Conservation (phyloP, 2,113 vertebrate genomes). For the Trogon surrucura region DNA sequence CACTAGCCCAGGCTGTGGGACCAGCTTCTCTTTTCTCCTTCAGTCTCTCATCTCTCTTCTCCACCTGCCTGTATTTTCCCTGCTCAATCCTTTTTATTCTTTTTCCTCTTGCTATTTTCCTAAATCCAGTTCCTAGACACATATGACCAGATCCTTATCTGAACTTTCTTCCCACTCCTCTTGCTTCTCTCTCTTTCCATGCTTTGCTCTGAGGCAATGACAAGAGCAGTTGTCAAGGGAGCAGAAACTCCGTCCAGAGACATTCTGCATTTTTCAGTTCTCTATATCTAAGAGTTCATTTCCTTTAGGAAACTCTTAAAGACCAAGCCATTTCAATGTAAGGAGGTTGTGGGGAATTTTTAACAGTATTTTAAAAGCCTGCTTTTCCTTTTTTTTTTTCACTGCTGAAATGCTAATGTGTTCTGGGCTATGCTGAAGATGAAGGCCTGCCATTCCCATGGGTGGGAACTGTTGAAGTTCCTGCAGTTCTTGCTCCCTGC, state of each 20-base stretch:
- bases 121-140: background rate
- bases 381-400: background rate
- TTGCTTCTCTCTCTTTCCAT: background rate
- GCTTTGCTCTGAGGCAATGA: background rate
- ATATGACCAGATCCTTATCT: background rate
- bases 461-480: background rate
- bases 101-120: background rate
- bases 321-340: background rate
- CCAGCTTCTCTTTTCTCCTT: background rate
- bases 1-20: background rate
- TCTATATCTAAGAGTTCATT: background rate
- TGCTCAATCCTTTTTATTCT: background rate
- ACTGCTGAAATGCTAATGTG: slow-evolving; percentile 28
- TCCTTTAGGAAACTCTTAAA: background rate
- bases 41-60: background rate
- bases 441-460: background rate
- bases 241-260: background rate
- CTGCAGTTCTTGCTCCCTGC: background rate
- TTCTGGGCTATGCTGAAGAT: background rate
- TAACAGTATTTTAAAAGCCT: background rate
- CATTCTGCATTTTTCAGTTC: background rate
- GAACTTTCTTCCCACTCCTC: background rate
- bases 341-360: background rate
- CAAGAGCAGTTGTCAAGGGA: background rate
- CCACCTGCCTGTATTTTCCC: background rate